These are phyloP conservation scores for fruit fly (Drosophila melanogaster) DNA, from an alignment of 1,140 invertebrate genomes.

Conservation along the genomic window Release_6_plus_ISO1_MT NT_033777.3:30009501-30010000, in stretches of 20 bases:
- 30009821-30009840: conserved; percentile 91
- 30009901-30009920: conserved; percentile 88
- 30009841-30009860: conserved; percentile 89
- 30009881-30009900: conserved; percentile 86
- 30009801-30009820: conserved; percentile 92
- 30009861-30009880: conserved; percentile 92
- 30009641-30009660: conserved; percentile 12
- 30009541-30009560: background rate
- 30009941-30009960: conserved; percentile 86
- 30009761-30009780: conserved; percentile 93
- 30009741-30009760: conserved; percentile 92
- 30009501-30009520: conserved; percentile 29
- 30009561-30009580: background rate
- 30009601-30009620: conserved; percentile 9
- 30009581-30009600: background rate
- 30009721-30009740: conserved; percentile 91
- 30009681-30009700: conserved; percentile 93
- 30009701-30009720: conserved; percentile 91
- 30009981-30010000: conserved; percentile 20
- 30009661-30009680: conserved; percentile 85
- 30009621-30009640: conserved; percentile 2
- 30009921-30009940: conserved; percentile 88
- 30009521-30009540: conserved; percentile 86
- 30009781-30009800: conserved; percentile 90
- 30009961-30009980: conserved; percentile 85